phyloP scores from a whole-genome alignment of 1,140 invertebrate genomes.

The Dreissena polymorpha region DNA sequence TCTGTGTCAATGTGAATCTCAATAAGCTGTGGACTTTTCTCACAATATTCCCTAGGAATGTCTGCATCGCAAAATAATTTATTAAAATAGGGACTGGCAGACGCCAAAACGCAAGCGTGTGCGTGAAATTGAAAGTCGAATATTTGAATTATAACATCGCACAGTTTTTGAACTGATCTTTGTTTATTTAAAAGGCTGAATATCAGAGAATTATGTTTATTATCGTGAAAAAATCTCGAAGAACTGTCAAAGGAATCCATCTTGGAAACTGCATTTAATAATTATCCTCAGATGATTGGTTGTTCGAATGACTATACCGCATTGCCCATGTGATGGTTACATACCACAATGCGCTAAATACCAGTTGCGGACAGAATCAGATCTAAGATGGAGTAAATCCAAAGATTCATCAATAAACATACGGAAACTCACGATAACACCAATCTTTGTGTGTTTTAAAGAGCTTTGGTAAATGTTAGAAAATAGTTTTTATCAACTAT shows the following conservation, averaged over 20 bases:
- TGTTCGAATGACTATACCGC: not conserved
- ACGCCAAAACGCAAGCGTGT: slow-evolving; percentile 79
- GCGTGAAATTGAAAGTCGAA: slow-evolving; percentile 73
- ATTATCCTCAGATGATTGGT: not conserved
- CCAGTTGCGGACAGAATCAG: too few relatives aligned
- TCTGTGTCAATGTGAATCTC: slow-evolving; percentile 76
- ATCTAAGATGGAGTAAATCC: too few relatives aligned
- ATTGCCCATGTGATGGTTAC: not conserved
- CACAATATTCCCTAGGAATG: slow-evolving; percentile 71
- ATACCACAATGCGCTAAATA: too few relatives aligned
- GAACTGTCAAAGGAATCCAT: slow-evolving; percentile 57
- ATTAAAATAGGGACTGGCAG: slow-evolving; percentile 78
- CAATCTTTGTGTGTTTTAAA: too few relatives aligned
- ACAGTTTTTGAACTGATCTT: slow-evolving; percentile 72
- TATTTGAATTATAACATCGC: slow-evolving; percentile 78
- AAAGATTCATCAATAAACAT: too few relatives aligned
- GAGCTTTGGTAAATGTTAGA: too few relatives aligned
- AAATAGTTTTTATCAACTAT: too few relatives aligned
- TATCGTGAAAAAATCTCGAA: slow-evolving; percentile 56
- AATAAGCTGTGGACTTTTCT: slow-evolving; percentile 77
- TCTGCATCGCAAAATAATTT: slow-evolving; percentile 73
- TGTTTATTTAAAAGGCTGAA: slow-evolving; percentile 71
- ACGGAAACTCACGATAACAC: too few relatives aligned
- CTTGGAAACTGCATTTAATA: slow-evolving; percentile 32
- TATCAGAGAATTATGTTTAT: slow-evolving; percentile 57